Evolutionary conservation across 2,113 vertebrate species (phyloP).

Genomic region (Nycticryphes semicollaris): DNA sequence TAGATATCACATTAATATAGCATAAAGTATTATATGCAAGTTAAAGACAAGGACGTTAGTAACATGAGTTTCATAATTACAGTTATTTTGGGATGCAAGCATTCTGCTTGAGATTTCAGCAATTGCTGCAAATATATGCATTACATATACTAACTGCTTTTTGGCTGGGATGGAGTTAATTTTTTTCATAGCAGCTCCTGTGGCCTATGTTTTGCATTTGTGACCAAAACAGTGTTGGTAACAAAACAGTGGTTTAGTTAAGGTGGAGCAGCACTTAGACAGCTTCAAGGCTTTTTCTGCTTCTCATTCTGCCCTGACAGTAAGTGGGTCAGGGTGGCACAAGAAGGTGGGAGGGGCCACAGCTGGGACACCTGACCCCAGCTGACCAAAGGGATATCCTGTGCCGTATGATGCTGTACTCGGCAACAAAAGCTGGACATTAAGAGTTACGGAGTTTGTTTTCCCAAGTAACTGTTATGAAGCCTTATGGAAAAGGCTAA

Average conservation of each 20-base stretch:
- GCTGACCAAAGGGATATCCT: background rate
- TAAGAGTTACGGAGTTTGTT: background rate
- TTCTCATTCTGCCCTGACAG: background rate
- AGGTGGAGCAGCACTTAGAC: background rate
- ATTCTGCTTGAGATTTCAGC: background rate
- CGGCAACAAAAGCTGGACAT: background rate
- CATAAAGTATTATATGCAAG: background rate
- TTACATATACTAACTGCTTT: background rate
- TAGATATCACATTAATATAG: background rate
- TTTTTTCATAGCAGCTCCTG: background rate
- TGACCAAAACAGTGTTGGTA: background rate
- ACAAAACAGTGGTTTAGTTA: background rate
- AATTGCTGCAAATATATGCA: background rate
- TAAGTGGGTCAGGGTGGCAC: too few species aligned
- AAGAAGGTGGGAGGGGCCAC: background rate
- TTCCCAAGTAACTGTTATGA: background rate
- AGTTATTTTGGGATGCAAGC: background rate
- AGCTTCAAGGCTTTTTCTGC: background rate
- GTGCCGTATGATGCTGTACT: fast-evolving
- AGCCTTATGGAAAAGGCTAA: background rate
- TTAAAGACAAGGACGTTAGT: background rate
- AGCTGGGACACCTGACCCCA: background rate
- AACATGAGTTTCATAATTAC: background rate
- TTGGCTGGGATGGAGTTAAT: background rate
- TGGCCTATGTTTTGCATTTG: background rate